Evolutionary conservation across 1,140 invertebrate species (phyloP).

Genomic region (Orius insidiosus): DNA sequence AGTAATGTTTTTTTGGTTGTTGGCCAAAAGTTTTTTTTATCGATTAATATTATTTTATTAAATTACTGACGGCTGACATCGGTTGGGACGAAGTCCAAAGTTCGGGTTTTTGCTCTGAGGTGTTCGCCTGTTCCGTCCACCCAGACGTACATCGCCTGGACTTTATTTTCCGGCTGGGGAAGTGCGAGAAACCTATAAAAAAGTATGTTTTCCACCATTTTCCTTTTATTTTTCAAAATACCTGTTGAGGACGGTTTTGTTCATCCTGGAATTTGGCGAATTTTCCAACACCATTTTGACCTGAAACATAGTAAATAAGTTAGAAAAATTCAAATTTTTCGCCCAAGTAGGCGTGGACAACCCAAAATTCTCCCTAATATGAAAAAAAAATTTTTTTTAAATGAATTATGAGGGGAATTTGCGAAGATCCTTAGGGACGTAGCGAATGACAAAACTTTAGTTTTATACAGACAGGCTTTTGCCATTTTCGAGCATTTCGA

Average conservation of each 20-base stretch:
- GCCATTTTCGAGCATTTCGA: too few relatives aligned
- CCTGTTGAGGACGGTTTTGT: conserved; percentile 48
- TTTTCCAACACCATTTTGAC: conserved; percentile 29
- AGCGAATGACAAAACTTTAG: background rate
- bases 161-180: conserved; percentile 53
- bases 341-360: too few relatives aligned
- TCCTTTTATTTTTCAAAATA: background rate
- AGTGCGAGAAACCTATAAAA: conserved; percentile 46
- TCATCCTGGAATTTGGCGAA: conserved; percentile 50
- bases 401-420: too few relatives aligned
- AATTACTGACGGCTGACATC: conserved; percentile 38
- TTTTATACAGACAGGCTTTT: too few relatives aligned
- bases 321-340: conserved; percentile 4
- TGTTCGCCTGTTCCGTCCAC: conserved; percentile 87
- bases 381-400: too few relatives aligned
- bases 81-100: conserved; percentile 59
- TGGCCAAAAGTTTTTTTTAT: conserved; percentile 1
- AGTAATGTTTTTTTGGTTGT: background rate
- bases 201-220: too few relatives aligned
- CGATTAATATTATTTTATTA: background rate
- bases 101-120: conserved; percentile 73
- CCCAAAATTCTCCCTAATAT: too few relatives aligned
- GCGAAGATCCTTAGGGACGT: too few relatives aligned
- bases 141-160: conserved; percentile 89
- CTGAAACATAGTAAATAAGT: conserved; percentile 4